Base-by-base conservation (phyloP, 2,888 invertebrate genomes). In the Morinoia aosen region DNA sequence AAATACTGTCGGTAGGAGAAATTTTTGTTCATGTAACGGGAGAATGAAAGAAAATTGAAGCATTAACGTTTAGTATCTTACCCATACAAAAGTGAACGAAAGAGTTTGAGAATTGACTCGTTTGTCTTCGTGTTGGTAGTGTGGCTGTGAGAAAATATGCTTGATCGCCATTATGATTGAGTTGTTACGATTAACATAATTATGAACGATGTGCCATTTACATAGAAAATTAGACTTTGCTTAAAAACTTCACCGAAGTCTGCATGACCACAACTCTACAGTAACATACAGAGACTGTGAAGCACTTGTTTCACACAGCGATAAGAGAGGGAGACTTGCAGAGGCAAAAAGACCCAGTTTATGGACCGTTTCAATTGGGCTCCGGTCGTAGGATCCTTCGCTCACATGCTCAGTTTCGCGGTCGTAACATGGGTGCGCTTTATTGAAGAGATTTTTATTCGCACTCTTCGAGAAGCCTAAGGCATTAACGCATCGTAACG, bases 401-500 rank as follows among this genome's bases (percentile, higher is more conserved):
- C 25, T 76, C 76, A 76, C 76, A 76, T 76, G 76, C 48, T 90
- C 90, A 48, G 90, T 90, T 90, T 90, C 90, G 48, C 48, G 93
- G 48, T 93, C 93, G 58, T 93, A 93, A 93, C 93, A 56, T 10
- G 48, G 48, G 40, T 39, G 8, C 16, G 56, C 93, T 39, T 93
- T 93, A 93, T 93, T 93, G 93, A 93, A 93, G 57, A 57, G 93
- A 93, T 57, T 93, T 93, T 93, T 93, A 93, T 93, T 93, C 93
- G 57, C 57, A 57, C 93, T 93, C 93, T 93, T 93, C 57, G 56
- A 57, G 93, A 57, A 93, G 93, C 57, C 58, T 25, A 93, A 93
- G 93, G 93, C 93, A 93, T 93, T 93, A 93, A 93, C 58, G 93
- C 93, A 93, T 93, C 93, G 93, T 93, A 93, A 93, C 93, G 93